Evolutionary conservation across 2,797 vertebrate species (phyloP).

Genomic region (Megalops cyprinoides): DNA sequence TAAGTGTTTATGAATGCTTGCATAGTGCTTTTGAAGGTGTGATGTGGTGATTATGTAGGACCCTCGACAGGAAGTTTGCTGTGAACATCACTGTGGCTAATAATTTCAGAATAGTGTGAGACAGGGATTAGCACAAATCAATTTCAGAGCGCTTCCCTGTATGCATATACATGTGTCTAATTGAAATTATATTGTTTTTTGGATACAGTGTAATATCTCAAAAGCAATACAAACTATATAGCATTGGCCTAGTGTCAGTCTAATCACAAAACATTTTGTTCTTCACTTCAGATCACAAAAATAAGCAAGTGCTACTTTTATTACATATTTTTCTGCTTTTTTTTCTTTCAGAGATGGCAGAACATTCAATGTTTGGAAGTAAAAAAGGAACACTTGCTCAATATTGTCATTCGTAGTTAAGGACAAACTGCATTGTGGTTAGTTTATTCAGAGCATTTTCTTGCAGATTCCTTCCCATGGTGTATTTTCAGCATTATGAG

Average conservation of each 20-base stretch:
- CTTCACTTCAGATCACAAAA: not conserved
- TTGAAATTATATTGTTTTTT: not conserved
- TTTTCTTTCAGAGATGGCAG: not conserved
- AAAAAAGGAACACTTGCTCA: not conserved
- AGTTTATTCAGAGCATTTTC: conserved; percentile 2
- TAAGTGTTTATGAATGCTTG: not conserved
- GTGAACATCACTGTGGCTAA: not conserved
- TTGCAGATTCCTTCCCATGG: not conserved
- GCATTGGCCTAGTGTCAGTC: not conserved
- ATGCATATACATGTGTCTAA: not conserved
- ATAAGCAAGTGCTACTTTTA: not conserved
- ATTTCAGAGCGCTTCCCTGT: not conserved
- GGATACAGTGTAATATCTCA: not conserved
- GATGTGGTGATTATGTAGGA: not conserved
- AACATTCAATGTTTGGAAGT: not conserved
- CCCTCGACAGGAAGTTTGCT: not conserved
- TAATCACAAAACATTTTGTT: not conserved
- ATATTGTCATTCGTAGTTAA: not conserved
- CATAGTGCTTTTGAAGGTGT: not conserved
- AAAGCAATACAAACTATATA: not conserved
- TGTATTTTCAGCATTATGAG: conserved; percentile 16
- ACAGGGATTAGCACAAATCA: conserved; percentile 3
- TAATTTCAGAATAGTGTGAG: conserved; percentile 1
- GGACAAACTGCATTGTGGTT: not conserved
- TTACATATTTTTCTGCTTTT: not conserved